Evolutionary conservation across 2,797 vertebrate genomes (phyloP).

Genomic region (Paratrypauchen microcephalus): DNA sequence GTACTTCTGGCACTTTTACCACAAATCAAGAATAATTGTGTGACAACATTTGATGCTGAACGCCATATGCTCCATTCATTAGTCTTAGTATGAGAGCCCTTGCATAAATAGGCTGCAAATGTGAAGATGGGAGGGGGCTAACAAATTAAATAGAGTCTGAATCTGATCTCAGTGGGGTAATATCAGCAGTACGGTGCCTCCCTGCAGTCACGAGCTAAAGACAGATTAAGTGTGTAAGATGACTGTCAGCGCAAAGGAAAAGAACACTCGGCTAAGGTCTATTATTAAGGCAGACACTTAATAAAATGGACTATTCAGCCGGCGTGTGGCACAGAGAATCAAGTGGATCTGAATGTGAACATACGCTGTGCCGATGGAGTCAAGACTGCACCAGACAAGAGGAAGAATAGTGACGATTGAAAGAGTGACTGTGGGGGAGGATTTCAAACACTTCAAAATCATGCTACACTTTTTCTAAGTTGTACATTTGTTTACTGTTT

Average conservation of each 20-base stretch:
- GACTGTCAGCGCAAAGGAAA: constrained; percentile 46
- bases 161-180: constrained; percentile 58
- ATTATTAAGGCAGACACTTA: constrained; percentile 42
- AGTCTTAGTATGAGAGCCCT: constrained; percentile 35
- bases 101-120: constrained; percentile 31
- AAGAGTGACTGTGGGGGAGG: not conserved
- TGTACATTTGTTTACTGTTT: not conserved
- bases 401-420: not conserved
- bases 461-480: not conserved
- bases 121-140: constrained; percentile 27
- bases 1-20: not conserved
- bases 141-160: constrained; percentile 55
- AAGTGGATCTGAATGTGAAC: constrained; percentile 11
- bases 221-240: constrained; percentile 57
- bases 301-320: constrained; percentile 30
- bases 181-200: constrained; percentile 57
- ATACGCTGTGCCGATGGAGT: not conserved
- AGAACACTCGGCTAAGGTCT: constrained; percentile 38
- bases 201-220: constrained; percentile 52
- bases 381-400: not conserved
- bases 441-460: not conserved
- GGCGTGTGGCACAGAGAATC: constrained; percentile 15
- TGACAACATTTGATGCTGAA: constrained; percentile 15
- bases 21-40: constrained; percentile 12
- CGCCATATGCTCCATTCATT: constrained; percentile 38